Base-by-base conservation (phyloP, 2,113 vertebrate species). In the Notothenia rossii region DNA sequence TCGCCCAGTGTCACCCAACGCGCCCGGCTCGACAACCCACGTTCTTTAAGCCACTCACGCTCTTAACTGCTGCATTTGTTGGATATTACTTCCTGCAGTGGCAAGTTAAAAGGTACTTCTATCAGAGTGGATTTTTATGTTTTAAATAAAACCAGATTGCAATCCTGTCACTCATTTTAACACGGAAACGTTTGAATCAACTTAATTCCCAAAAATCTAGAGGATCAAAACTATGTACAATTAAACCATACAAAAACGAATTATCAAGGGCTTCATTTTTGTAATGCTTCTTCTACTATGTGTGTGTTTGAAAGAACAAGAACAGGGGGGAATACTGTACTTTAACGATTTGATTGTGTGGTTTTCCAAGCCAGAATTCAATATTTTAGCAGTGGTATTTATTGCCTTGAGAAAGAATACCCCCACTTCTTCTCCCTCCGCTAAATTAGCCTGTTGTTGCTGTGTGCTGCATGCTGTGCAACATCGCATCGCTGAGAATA, bases 341-440 rank as follows among this genome's bases (percentile, higher is more conserved):
- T 88, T 66, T 84, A 86, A 82, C 75, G 40, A 84, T 75, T 85
- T 80, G 75, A 82, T 88, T 88, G 81, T 86, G 82, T 75, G 64
- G 60, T 80, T 87, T 73, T 81, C 62, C 51, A 48, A 78, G 77
- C 75, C 62, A 84, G 73, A 86, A 88, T 86, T 79, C 58, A 75
- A 85, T 82, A 75, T 71, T 85, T 81, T 49, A 51, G 74, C 49
- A n/a, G 69, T 62, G 51, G 78, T 81, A 74, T 88, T 83, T 89
- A 72, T 72, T 81, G 78, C 71, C 83, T 56, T 68, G 73, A 86
- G 81, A 89, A 83, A 74, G 66, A 83, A 76, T 71, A 50, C 70
- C 36, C 71, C 68, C 67, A 54, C 74, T 64, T 79, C 82, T 77
- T 63, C 83, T 70, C 66, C 66, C 67, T 61, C 12, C 76, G 71